Evolutionary conservation across 2,797 vertebrate genomes (phyloP), one percentile per base, ranked within the genome.

Genomic region (Acanthornis magna): DNA sequence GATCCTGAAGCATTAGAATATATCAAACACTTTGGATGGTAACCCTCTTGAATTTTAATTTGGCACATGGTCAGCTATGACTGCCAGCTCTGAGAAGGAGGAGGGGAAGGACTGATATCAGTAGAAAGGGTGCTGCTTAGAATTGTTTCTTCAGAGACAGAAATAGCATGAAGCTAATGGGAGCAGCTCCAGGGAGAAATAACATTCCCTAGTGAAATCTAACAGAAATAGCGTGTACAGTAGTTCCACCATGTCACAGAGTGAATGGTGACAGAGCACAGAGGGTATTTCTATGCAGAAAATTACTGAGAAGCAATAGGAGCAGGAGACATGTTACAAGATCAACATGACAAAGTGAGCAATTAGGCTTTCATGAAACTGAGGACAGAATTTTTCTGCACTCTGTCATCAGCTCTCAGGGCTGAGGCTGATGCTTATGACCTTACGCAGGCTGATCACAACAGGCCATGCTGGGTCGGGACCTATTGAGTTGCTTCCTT

Each of bases 281-380:
- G 84, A 87, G 60, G 34, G 42, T 63, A 85, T 66, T 67, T 95
- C 85, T 78, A 71, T 57, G 55, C 55, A 92, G 73, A 66, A 40
- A 96, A 82, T 54, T 85, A 77, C 71, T 38, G 21, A 78, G 78
- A 88, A 87, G 75, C 42, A 85, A 55, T 47, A 78, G 60, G 43
- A 91, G 27, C 57, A 82, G 54, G 43, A 87, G 45, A 60, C 47
- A 43, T 40, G 40, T 85, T 89, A 75, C 27, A 92, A 93, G 91
- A 88, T 91, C 66, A 93, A 78, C 62, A 72, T 86, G 82, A 94
- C 87, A 95, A 89, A 95, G 79, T 67, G 72, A 93, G 54, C 91
- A 95, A 92, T 95, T 91, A 93, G 75, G 74, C 67, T 91, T 66
- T 81, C 32, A 11, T 58, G 73, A 76, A 76, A 73, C 65, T 50